Conservation (phyloP, 2,888 invertebrate genomes). For the Ochropacha duplaris region DNA sequence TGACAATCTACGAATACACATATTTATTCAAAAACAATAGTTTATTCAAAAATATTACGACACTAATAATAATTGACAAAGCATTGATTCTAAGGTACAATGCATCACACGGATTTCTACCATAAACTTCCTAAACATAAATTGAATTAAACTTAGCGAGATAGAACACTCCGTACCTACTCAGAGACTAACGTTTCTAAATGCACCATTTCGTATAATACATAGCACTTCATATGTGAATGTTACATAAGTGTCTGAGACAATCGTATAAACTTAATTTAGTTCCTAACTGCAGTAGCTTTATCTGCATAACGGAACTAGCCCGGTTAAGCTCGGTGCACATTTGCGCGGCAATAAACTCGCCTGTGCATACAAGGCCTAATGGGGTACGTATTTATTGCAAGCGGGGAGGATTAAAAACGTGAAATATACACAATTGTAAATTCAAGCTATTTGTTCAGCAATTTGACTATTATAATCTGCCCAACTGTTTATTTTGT, state of each 20-base stretch:
- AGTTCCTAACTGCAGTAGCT: conserved; percentile 42
- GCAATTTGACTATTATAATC: neutral
- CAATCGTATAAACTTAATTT: conserved; percentile 51
- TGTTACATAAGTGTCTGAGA: conserved; percentile 23
- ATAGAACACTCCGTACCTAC: neutral
- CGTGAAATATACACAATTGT: neutral
- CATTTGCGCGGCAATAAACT: conserved; percentile 35
- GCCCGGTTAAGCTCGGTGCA: conserved; percentile 37
- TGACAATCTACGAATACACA: too few species aligned
- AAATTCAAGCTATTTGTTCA: neutral
- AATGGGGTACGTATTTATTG: conserved; percentile 9
- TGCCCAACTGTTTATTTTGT: too few species aligned
- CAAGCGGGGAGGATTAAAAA: conserved; percentile 8
- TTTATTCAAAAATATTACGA: too few species aligned
- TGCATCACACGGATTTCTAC: too few species aligned
- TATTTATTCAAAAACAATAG: too few species aligned
- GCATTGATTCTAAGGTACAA: too few species aligned
- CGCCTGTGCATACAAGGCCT: conserved; percentile 13
- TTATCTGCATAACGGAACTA: conserved; percentile 49
- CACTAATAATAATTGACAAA: too few species aligned
- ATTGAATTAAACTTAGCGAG: too few species aligned
- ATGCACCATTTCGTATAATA: conserved; percentile 4
- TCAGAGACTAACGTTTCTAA: neutral
- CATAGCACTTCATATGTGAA: conserved; percentile 13
- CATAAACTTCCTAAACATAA: too few species aligned